Percentiles rank a stretch among this genome's conserved stretches.
Evolutionary conservation across 2,888 invertebrate genomes (phyloP).

Genomic region (Chrysina gloriosa): DNA sequence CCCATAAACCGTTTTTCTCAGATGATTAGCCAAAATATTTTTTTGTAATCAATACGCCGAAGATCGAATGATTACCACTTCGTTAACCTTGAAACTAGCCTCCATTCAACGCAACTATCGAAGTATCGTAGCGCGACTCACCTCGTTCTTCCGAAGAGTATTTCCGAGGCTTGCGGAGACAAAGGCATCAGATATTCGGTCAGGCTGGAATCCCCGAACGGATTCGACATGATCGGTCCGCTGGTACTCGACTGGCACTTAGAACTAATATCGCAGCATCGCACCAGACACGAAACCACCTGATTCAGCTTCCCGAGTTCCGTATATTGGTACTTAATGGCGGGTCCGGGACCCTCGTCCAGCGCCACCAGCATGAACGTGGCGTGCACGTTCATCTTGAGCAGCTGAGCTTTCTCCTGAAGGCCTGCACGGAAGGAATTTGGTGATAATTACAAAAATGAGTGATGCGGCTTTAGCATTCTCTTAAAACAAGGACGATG

Average conservation of each 20-base stretch:
- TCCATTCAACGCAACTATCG: not conserved
- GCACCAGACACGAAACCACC: constrained; percentile 87
- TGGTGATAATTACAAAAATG: too few relatives aligned
- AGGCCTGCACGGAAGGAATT: constrained; percentile 69
- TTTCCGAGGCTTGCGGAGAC: constrained; percentile 80
- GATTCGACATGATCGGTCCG: constrained; percentile 76
- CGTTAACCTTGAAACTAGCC: too few relatives aligned
- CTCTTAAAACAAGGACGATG: too few relatives aligned
- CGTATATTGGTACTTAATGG: constrained; percentile 95
- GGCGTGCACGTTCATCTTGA: constrained; percentile 87
- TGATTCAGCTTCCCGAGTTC: constrained; percentile 95
- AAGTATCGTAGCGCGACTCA: constrained; percentile 59
- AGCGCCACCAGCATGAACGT: constrained; percentile 91
- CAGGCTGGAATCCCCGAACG: constrained; percentile 82
- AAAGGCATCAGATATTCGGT: constrained; percentile 76
- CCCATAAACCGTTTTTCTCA: too few relatives aligned
- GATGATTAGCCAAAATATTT: too few relatives aligned
- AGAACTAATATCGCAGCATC: constrained; percentile 88
- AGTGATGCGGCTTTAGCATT: too few relatives aligned
- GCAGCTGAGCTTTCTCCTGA: constrained; percentile 72
- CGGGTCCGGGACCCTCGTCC: constrained; percentile 92
- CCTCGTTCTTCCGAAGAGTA: constrained; percentile 85
- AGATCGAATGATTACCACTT: too few relatives aligned
- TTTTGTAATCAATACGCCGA: too few relatives aligned
- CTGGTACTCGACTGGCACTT: constrained; percentile 68